Evolutionary conservation across 2,888 invertebrate species (phyloP), one percentile per base, ranked within the genome.

Genomic region (Hirtodrosophila alboralis): DNA sequence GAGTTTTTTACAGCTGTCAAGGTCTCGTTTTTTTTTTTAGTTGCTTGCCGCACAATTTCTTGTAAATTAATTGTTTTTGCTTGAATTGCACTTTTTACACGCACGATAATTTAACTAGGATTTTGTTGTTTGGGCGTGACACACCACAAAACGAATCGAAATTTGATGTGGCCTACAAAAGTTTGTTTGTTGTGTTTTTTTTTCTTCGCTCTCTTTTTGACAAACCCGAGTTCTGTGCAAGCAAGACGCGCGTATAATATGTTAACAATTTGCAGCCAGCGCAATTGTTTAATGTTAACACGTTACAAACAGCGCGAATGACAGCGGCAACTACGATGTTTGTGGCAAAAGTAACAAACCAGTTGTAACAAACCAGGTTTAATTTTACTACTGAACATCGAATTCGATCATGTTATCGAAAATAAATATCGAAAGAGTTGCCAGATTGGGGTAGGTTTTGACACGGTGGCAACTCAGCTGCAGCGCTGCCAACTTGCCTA

Each of bases 41-140:
- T 47, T 56, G 44, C 49, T 66, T 47, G 69, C 44, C 57, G 67
- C 59, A 68, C 61, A 61, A 38, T 64, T 45, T 47, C 23, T 45
- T 67, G 48, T 57, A 64, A 66, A 66, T 47, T 45, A 5, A 4
- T 61, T 10, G 43, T 49, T 68, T 65, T 54, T 60, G 47, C 49
- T 71, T 65, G 51, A 58, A 47, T 58, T 58, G 48, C 68, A 73
- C 70, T 63, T 28, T 59, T 61, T 52, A 66, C 75, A 72, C 81
- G 72, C 86, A 76, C 84, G 49, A 63, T 69, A 67, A 49, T 60
- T n/a, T 59, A 18, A 65, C 38, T 49, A 31, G 26, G n/a, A 34
- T 52, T 52, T 58, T 34, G 48, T 59, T 48, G 54, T 57, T 36
- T 85, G 79, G 79, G 79, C 85, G 79, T 79, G 85, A 79, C 79